Evolutionary conservation across 1,140 invertebrate genomes (phyloP).

Genomic region (Rhynchophorus ferrugineus): DNA sequence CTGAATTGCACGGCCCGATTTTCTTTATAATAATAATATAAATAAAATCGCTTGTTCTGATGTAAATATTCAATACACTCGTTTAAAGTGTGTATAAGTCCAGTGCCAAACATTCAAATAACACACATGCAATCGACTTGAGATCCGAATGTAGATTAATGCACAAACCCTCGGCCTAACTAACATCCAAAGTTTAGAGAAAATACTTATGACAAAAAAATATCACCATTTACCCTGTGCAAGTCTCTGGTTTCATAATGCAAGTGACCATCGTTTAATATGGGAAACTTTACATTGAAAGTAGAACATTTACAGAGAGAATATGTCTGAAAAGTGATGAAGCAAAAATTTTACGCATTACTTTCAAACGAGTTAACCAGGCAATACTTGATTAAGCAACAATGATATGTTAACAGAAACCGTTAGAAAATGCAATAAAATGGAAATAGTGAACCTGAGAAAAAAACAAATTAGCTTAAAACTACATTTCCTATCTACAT

Average conservation of each 20-base stretch:
- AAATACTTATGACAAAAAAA: constrained; percentile 44
- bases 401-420: no score
- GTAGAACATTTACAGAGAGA: constrained; percentile 8
- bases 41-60: no score
- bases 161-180: constrained; percentile 41
- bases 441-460: neutral
- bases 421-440: no score
- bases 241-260: constrained; percentile 43
- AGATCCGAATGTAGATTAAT: constrained; percentile 42
- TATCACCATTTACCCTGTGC: constrained; percentile 45
- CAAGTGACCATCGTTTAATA: constrained; percentile 38
- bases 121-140: constrained; percentile 34
- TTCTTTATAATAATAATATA: no score
- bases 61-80: neutral
- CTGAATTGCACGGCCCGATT: no score
- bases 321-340: constrained; percentile 10
- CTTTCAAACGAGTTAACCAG: neutral
- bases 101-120: constrained; percentile 19
- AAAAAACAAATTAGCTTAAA: neutral
- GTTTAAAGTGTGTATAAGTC: constrained; percentile 7
- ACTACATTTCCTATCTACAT: neutral
- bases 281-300: constrained; percentile 19
- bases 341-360: constrained; percentile 1
- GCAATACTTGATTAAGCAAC: no score
- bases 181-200: constrained; percentile 44